Evolutionary conservation across 2,888 invertebrate genomes (phyloP).

Genomic region (Agrotis segetum): DNA sequence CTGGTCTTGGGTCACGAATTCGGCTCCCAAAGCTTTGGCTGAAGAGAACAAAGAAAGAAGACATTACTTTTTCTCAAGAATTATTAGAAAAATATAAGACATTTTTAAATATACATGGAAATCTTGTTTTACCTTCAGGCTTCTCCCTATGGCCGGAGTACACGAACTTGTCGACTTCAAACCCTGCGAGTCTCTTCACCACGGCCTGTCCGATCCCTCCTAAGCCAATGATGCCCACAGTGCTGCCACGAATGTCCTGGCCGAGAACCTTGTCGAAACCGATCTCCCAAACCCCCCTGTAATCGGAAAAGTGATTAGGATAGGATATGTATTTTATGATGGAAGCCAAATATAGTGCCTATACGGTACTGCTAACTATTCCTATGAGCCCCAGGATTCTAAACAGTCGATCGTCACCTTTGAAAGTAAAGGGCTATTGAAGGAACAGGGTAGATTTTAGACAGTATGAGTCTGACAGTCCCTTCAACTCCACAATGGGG

Average conservation of each 20-base stretch:
- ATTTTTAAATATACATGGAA: not conserved
- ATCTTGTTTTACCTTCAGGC: constrained; percentile 86
- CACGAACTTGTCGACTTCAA: constrained; percentile 93
- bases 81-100: not conserved
- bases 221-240: constrained; percentile 96
- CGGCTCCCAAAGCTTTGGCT: constrained; percentile 89
- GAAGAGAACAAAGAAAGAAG: constrained; percentile 21
- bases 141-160: constrained; percentile 94
- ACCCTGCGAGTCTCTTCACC: constrained; percentile 94
- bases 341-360: not conserved
- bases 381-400: too few relatives aligned
- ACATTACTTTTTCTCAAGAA: not conserved
- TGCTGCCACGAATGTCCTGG: constrained; percentile 94
- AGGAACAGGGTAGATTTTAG: too few relatives aligned
- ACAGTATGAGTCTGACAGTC: too few relatives aligned
- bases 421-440: too few relatives aligned
- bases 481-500: too few relatives aligned
- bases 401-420: too few relatives aligned
- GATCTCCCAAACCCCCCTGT: constrained; percentile 93
- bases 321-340: not conserved
- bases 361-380: not conserved
- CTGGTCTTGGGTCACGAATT: constrained; percentile 93
- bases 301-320: constrained; percentile 37
- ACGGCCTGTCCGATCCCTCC: constrained; percentile 96
- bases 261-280: constrained; percentile 95